Evolutionary conservation across 2,797 vertebrate genomes (phyloP).

Genomic region (Phoxinus dragarum): DNA sequence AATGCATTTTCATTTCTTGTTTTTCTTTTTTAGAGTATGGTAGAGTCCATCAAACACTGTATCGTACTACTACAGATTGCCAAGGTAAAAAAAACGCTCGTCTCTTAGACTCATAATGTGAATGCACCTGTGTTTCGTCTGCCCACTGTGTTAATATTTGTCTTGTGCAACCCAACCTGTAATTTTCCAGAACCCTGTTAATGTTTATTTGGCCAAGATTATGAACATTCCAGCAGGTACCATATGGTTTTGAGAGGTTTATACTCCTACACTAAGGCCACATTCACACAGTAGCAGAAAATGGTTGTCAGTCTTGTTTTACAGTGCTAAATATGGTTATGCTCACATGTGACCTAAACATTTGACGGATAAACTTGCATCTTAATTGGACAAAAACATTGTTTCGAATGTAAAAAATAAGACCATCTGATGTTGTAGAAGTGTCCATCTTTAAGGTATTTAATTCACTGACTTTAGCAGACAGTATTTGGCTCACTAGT

Average conservation of each 20-base stretch:
- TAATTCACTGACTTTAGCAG: not conserved
- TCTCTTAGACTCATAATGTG: conserved; percentile 12
- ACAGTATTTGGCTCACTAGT: not conserved
- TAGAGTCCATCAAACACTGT: conserved; percentile 99
- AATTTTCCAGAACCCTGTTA: conserved; percentile 51
- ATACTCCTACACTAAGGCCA: conserved; percentile 21
- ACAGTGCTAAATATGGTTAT: not conserved
- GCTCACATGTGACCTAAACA: not conserved
- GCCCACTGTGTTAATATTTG: conserved; percentile 51
- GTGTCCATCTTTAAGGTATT: not conserved
- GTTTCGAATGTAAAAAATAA: not conserved
- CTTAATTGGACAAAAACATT: not conserved
- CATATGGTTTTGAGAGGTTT: conserved; percentile 58
- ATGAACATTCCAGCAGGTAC: conserved; percentile 37
- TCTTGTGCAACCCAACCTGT: conserved; percentile 42
- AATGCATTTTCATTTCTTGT: conserved; percentile 48
- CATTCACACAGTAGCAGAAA: conserved; percentile 28
- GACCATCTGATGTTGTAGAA: not conserved
- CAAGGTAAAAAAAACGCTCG: conserved; percentile 89
- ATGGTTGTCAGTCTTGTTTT: not conserved
- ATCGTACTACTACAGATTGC: conserved; percentile 99
- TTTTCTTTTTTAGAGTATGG: conserved; percentile 88
- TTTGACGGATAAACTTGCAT: not conserved
- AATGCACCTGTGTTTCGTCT: conserved; percentile 38
- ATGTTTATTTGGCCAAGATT: conserved; percentile 41